phyloP scores from a whole-genome alignment of 1,140 invertebrate genomes.

The Grapholita molesta region DNA sequence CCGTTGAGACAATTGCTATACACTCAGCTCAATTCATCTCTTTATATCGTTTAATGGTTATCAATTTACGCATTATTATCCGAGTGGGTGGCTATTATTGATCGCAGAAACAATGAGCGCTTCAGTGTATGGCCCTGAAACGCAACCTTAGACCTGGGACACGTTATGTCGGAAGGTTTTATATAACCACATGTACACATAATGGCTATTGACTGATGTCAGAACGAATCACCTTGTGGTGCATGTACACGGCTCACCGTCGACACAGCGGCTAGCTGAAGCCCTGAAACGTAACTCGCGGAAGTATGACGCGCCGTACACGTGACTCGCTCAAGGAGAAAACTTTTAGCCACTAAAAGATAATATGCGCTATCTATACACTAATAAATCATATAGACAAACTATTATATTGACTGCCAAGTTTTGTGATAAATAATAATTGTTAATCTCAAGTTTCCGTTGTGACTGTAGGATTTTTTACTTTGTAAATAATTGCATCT shows the following conservation, averaged over 20 bases:
- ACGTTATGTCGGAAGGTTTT: constrained; percentile 7
- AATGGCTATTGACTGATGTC: constrained; percentile 17
- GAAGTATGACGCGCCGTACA: neutral
- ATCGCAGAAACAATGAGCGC: constrained; percentile 20
- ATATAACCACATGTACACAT: constrained; percentile 14
- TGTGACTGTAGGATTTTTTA: too few species aligned
- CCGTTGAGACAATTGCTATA: constrained; percentile 8
- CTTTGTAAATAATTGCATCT: neutral
- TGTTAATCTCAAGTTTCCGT: neutral
- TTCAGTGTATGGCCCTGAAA: constrained; percentile 29
- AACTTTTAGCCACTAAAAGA: constrained; percentile 5
- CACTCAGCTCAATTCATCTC: constrained; percentile 6
- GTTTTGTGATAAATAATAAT: neutral
- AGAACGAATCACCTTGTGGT: constrained; percentile 4
- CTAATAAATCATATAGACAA: neutral
- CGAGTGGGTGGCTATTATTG: constrained; percentile 14
- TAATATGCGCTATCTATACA: constrained; percentile 1
- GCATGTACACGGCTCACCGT: neutral
- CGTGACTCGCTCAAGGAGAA: constrained; percentile 14
- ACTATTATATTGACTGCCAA: neutral
- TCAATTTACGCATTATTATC: constrained; percentile 15
- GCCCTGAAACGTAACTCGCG: constrained; percentile 5
- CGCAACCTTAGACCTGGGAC: constrained; percentile 16
- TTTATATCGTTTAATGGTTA: constrained; percentile 14
- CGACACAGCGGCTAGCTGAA: neutral